phyloP scores from a whole-genome alignment of 2,888 invertebrate species.

The Panzeria rudis region DNA sequence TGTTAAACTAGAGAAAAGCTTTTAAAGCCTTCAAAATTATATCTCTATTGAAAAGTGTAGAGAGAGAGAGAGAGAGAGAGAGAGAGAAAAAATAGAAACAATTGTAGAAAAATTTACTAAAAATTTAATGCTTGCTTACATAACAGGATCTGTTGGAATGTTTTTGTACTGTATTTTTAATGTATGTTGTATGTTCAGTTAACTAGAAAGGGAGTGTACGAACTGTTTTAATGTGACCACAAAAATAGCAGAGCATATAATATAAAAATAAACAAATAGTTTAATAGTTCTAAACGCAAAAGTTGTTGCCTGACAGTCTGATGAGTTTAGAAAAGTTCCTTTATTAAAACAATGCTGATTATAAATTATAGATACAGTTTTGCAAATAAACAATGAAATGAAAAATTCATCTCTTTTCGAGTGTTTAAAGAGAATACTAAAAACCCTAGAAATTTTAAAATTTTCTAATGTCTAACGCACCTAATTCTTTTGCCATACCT shows the following conservation, averaged over 20 bases:
- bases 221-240: neutral
- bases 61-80: neutral
- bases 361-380: too few relatives aligned
- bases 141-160: neutral
- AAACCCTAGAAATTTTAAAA: too few relatives aligned
- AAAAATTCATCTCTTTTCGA: too few relatives aligned
- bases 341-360: too few relatives aligned
- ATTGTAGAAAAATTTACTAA: neutral
- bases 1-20: neutral
- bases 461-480: too few relatives aligned
- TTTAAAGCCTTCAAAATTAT: constrained; percentile 5
- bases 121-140: neutral
- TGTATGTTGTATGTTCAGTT: neutral
- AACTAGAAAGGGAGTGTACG: neutral
- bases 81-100: neutral
- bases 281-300: too few relatives aligned
- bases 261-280: neutral
- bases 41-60: neutral
- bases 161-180: neutral
- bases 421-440: too few relatives aligned
- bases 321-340: too few relatives aligned
- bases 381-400: too few relatives aligned
- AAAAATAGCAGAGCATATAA: neutral
- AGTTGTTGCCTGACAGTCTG: too few relatives aligned
- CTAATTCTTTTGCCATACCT: neutral